Conservation (phyloP, 2,113 vertebrate species). For the Junco hyemalis region DNA sequence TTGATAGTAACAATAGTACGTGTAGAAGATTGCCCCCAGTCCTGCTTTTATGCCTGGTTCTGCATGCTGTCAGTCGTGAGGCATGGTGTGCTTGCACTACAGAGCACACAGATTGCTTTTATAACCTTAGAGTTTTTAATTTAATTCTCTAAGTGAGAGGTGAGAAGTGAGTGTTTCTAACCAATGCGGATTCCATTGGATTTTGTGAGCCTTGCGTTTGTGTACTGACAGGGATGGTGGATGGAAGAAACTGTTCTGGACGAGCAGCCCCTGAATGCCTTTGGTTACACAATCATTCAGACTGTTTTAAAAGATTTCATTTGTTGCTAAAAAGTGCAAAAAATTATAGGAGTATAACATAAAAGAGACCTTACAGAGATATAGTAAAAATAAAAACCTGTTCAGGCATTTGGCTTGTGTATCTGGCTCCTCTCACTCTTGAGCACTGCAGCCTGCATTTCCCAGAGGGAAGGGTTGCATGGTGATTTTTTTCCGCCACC, state of each 20-base stretch:
- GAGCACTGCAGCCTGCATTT: background rate
- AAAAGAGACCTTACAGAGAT: background rate
- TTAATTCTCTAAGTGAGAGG: background rate
- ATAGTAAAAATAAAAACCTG: background rate
- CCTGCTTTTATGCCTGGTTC: background rate
- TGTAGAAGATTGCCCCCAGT: background rate
- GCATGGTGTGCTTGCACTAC: accelerated
- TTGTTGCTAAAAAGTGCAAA: background rate
- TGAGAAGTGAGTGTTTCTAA: background rate
- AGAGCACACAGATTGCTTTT: background rate
- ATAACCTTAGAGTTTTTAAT: background rate
- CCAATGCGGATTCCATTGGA: background rate
- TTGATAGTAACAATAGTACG: background rate
- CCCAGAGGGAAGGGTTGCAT: background rate
- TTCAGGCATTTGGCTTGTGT: background rate
- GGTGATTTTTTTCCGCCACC: background rate
- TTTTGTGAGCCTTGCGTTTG: background rate
- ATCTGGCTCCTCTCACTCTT: background rate
- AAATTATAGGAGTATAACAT: background rate
- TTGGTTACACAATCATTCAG: accelerated
- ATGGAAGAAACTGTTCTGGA: background rate
- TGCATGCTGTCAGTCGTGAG: background rate
- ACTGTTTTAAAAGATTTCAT: background rate
- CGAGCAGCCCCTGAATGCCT: background rate
- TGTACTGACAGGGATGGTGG: accelerated